Percentiles rank a stretch among this genome's conserved stretches.
phyloP scores from a whole-genome alignment of 2,797 vertebrate genomes.

The Lacerta bilineata region DNA sequence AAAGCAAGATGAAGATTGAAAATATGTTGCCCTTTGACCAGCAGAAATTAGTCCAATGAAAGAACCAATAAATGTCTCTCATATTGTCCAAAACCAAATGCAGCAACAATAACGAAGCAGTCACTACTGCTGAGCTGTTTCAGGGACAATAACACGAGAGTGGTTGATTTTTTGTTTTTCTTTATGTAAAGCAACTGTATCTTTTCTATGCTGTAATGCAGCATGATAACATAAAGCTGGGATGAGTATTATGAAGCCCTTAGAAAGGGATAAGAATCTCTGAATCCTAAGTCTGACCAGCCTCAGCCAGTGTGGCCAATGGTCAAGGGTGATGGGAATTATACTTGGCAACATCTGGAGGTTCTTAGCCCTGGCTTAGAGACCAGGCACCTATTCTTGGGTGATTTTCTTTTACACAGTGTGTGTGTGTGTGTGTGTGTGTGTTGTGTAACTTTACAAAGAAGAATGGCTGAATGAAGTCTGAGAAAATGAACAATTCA shows the following conservation, averaged over 20 bases:
- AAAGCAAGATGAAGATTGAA: background rate
- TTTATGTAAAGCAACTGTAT: background rate
- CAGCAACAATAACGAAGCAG: background rate
- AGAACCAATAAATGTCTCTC: background rate
- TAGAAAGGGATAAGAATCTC: background rate
- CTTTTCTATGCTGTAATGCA: background rate
- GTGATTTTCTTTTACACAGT: background rate
- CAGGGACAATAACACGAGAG: background rate
- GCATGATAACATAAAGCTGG: background rate
- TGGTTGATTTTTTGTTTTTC: too few species aligned
- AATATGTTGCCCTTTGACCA: background rate
- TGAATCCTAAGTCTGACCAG: background rate
- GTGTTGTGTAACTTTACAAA: background rate
- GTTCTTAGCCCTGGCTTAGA: background rate
- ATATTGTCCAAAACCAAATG: background rate
- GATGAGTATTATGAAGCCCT: background rate
- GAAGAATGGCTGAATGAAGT: background rate
- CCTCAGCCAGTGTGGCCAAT: background rate
- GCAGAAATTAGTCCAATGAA: conserved; percentile 5
- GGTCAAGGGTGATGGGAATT: background rate
- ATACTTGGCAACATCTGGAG: background rate
- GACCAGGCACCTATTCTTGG: background rate
- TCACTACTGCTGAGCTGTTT: background rate
- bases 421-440: background rate
- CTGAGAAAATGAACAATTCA: background rate